Evolutionary conservation across 2,113 vertebrate species (phyloP).

Genomic region (Eleginops maclovinus): DNA sequence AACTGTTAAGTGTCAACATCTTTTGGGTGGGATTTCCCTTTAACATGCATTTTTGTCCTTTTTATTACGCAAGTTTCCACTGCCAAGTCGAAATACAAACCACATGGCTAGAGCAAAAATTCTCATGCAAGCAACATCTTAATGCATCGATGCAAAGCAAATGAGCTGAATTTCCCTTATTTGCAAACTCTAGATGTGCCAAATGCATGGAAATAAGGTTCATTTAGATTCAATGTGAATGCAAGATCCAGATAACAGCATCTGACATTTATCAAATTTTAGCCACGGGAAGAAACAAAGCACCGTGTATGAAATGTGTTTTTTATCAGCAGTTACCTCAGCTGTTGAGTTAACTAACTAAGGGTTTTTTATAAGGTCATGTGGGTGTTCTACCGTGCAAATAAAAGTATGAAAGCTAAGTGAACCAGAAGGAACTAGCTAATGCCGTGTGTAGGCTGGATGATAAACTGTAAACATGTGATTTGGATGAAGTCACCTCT

Average conservation of each 20-base stretch:
- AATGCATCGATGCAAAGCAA: constrained; percentile 16
- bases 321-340: neutral
- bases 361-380: neutral
- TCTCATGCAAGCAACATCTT: neutral
- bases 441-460: neutral
- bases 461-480: constrained; percentile 1
- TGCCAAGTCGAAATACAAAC: constrained; percentile 35
- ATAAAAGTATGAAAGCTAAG: neutral
- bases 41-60: neutral
- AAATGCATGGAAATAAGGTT: constrained; percentile 14
- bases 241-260: neutral
- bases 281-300: neutral
- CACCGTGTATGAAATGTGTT: neutral
- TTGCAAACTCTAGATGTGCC: constrained; percentile 3
- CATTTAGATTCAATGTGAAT: constrained; percentile 7
- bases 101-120: constrained; percentile 14
- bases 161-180: constrained; percentile 9
- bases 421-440: neutral
- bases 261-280: constrained; percentile 11
- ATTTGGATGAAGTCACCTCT: constrained; percentile 73
- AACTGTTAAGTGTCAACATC: neutral
- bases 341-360: neutral
- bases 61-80: neutral
- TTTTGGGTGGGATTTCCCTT: constrained; percentile 1
- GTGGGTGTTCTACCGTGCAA: constrained; percentile 18